Conservation (phyloP, 2,888 invertebrate genomes). For the Phyllotreta cruciferae region DNA sequence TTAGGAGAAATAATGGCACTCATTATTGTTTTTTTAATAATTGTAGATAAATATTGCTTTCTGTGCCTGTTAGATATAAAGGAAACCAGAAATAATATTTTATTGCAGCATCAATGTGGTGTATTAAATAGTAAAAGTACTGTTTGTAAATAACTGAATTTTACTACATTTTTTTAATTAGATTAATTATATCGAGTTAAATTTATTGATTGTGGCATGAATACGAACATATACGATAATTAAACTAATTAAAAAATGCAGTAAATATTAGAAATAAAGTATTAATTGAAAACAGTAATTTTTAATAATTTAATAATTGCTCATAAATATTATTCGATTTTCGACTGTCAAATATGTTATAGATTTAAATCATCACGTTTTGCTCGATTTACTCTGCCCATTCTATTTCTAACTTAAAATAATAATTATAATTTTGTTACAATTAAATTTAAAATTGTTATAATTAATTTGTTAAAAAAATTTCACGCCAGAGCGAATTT, state of each 20-base stretch:
- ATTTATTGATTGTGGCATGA: background rate
- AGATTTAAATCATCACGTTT: no score
- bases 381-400: no score
- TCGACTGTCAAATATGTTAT: no score
- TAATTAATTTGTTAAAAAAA: no score
- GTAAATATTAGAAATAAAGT: constrained; percentile 1
- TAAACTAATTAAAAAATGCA: constrained; percentile 1
- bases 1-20: no score
- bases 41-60: constrained; percentile 1
- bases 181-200: background rate
- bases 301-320: background rate
- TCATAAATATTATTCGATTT: no score
- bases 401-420: no score
- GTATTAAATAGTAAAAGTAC: constrained; percentile 7
- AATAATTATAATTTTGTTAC: no score
- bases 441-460: no score
- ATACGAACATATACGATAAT: no score
- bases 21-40: constrained; percentile 2
- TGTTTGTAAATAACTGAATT: background rate
- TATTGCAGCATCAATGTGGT: background rate
- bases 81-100: background rate
- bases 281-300: constrained; percentile 11
- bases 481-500: no score
- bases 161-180: background rate
- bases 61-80: background rate